Percentiles rank a stretch among this genome's conserved stretches.
phyloP scores from a whole-genome alignment of 1,140 invertebrate species.

The Pseudomyrmex flavicornis region DNA sequence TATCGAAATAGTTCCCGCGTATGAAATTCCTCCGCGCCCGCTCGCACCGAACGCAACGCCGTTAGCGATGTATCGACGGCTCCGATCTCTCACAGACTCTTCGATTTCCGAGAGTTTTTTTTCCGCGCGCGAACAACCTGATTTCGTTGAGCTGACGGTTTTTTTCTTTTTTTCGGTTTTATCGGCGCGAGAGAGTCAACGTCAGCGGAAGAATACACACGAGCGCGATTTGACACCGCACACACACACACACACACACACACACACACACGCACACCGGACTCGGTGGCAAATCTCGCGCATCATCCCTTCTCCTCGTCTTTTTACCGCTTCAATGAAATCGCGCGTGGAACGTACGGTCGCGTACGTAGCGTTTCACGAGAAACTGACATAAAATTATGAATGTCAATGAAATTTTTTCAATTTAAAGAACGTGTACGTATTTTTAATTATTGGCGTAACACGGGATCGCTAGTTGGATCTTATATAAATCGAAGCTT shows the following conservation, averaged over 20 bases:
- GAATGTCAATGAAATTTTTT: too few species aligned
- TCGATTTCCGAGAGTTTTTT: too few species aligned
- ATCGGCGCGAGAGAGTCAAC: neutral
- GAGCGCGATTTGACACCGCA: constrained; percentile 34
- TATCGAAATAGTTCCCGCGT: constrained; percentile 72
- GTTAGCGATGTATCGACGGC: too few species aligned
- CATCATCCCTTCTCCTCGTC: constrained; percentile 32
- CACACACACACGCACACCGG: neutral
- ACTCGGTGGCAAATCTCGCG: constrained; percentile 60
- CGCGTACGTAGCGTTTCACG: too few species aligned
- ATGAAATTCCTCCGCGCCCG: constrained; percentile 35
- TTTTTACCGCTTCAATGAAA: constrained; percentile 41
- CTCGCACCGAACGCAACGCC: neutral
- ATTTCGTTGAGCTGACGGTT: neutral
- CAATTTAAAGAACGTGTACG: too few species aligned
- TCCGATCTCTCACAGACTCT: too few species aligned
- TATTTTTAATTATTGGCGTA: too few species aligned
- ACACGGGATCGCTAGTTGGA: too few species aligned
- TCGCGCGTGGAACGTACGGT: constrained; percentile 41
- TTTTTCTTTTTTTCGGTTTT: neutral
- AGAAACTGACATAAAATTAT: too few species aligned
- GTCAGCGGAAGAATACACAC: constrained; percentile 63
- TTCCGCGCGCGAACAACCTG: too few species aligned
- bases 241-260: too few species aligned
- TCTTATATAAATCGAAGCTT: too few species aligned